Evolutionary conservation across 2,113 vertebrate genomes (phyloP).

Genomic region (Camarhynchus parvulus): DNA sequence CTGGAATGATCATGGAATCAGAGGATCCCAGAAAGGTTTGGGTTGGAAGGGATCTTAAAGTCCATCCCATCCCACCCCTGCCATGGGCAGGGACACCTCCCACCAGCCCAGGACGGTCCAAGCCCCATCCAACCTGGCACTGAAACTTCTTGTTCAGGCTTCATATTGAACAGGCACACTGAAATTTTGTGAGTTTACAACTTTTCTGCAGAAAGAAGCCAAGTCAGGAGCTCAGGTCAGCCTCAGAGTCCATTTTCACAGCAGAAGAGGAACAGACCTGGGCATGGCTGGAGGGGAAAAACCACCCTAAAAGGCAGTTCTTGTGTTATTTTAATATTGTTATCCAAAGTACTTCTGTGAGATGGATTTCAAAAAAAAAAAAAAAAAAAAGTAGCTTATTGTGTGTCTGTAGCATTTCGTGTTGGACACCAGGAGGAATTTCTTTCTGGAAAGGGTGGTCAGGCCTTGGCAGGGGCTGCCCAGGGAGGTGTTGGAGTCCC

Average conservation of each 20-base stretch:
- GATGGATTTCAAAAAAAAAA: not conserved
- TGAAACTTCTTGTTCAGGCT: not conserved
- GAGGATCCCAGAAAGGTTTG: not conserved
- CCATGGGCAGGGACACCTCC: not conserved
- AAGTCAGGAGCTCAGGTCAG: too few relatives aligned
- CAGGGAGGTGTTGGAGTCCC: not conserved
- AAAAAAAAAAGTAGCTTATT: accelerated
- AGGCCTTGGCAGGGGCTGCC: not conserved
- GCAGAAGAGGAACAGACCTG: not conserved
- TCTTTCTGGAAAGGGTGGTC: accelerated
- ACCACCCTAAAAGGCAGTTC: too few relatives aligned
- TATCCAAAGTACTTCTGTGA: not conserved
- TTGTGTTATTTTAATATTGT: not conserved
- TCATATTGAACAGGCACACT: not conserved
- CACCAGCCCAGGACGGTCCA: not conserved
- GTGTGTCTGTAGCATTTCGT: not conserved
- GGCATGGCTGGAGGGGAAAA: too few relatives aligned
- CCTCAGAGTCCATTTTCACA: accelerated
- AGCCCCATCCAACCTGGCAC: accelerated
- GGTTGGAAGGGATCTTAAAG: not conserved
- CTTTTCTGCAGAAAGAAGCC: not conserved
- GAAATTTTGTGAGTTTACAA: not conserved
- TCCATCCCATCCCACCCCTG: not conserved
- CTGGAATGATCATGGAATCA: not conserved
- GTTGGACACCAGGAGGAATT: not conserved